Base-by-base conservation (phyloP, 2,113 vertebrate genomes). In the Rhadina sibilatrix region DNA sequence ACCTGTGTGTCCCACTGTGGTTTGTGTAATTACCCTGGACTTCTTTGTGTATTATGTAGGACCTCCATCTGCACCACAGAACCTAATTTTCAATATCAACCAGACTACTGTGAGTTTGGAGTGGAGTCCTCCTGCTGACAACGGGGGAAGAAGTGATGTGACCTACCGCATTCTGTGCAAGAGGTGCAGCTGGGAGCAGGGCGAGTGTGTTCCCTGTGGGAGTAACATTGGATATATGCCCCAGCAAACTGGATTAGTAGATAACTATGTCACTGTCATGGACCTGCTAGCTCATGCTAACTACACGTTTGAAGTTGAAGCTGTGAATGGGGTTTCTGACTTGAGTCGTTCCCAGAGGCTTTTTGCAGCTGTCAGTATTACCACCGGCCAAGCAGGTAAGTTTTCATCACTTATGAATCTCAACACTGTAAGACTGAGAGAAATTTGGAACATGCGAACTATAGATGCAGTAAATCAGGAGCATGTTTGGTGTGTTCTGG, bases 31-130 rank as follows among this genome's bases (percentile, higher is more conserved):
- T 95, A 94, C 83, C 54, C 27, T 46, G 74, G 91, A 84, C 63
- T 96, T 87, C 88, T 78, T 96, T 96, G 52, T 97, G 40, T 93
- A 72, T 97, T 95, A 96, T 53, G 81, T 98, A 98, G 99, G 99
- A 97, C 99, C 99, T 96, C 99, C 99, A 72, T 99, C 99, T 50
- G 99, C 99, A 93, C 99, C 99, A 38, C 99, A 99, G 97, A 99
- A 99, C 98, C 98, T 99, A 95, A 99, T 99, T 97, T 99, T 99
- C 98, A 99, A 99, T 98, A 99, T 99, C 98, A 99, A 99, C 98
- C 99, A 99, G 98, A 99, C 99, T 90, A 99, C 99, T 3, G 99
- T 99, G 63, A 99, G 98, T 97, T 98, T 99, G 96, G 99, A 99
- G 96, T 99, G 99, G 99, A 98, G 98, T 96, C 99, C 99, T 63